Conservation (phyloP, 1,140 invertebrate species). For the Listronotus bonariensis region DNA sequence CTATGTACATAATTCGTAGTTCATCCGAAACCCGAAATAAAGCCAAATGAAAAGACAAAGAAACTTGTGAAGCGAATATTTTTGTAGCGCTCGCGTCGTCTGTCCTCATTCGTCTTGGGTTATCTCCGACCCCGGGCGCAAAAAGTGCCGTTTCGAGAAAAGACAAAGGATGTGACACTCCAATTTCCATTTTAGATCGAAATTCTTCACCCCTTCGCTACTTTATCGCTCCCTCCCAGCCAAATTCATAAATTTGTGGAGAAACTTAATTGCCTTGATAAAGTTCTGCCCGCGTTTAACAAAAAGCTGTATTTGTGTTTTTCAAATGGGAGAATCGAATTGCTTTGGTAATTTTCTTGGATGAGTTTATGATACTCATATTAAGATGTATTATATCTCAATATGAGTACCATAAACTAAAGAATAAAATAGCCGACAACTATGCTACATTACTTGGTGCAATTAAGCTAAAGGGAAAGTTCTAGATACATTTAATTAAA, state of each 20-base stretch:
- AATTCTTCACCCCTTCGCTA: conserved; percentile 49
- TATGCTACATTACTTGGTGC: too few relatives aligned
- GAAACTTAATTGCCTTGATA: conserved; percentile 35
- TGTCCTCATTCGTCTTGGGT: conserved; percentile 50
- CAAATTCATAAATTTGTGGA: conserved; percentile 39
- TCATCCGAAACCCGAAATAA: conserved; percentile 31
- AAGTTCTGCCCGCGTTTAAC: conserved; percentile 28
- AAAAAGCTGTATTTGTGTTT: conserved; percentile 36
- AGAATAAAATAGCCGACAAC: too few relatives aligned
- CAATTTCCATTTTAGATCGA: conserved; percentile 55
- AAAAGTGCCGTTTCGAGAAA: conserved; percentile 49
- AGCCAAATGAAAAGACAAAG: conserved; percentile 43
- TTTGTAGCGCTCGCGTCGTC: conserved; percentile 42
- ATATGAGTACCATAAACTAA: too few relatives aligned
- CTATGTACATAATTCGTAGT: background rate
- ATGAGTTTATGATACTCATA: too few relatives aligned
- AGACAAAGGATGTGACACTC: conserved; percentile 55
- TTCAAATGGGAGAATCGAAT: conserved; percentile 15
- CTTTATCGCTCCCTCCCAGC: conserved; percentile 43
- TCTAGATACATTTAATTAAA: too few relatives aligned
- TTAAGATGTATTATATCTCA: too few relatives aligned
- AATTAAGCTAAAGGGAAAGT: too few relatives aligned
- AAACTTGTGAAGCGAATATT: conserved; percentile 38
- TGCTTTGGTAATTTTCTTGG: background rate
- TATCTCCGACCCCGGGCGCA: conserved; percentile 49